Conservation (phyloP, 2,113 vertebrate species). For the Indicator maculatus region DNA sequence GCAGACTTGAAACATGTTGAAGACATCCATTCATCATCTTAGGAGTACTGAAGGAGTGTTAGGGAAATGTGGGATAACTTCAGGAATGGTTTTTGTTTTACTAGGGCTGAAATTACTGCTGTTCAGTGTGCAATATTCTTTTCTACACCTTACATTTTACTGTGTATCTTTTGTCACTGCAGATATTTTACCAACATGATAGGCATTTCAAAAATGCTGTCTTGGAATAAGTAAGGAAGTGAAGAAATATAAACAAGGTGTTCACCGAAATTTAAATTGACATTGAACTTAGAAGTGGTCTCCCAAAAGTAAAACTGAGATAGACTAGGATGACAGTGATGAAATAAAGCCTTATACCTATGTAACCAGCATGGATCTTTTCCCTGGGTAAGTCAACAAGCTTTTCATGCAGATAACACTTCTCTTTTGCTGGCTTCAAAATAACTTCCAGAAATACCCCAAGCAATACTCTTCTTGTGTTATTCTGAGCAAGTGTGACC, state of each 20-base stretch:
- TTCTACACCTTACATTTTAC: not conserved
- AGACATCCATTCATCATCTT: not conserved
- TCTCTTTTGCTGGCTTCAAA: not conserved
- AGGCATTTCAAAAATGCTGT: not conserved
- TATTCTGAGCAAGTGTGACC: not conserved
- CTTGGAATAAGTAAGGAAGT: not conserved
- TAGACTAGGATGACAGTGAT: not conserved
- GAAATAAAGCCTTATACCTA: not conserved
- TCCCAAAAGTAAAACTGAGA: not conserved
- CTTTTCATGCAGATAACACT: not conserved
- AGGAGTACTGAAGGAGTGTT: not conserved
- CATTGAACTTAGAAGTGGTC: not conserved
- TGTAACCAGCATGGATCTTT: not conserved
- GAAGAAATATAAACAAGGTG: not conserved
- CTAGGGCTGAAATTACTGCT: not conserved
- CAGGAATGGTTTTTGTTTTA: not conserved
- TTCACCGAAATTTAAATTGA: conserved; percentile 21
- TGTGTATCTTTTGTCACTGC: not conserved
- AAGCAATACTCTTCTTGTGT: not conserved
- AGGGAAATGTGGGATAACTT: not conserved
- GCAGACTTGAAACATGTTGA: not conserved
- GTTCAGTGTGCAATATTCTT: not conserved
- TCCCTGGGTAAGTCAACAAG: not conserved
- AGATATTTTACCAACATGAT: not conserved
- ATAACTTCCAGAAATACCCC: not conserved